A percentile compares a stretch with the other conserved stretches of the same genome.
These are phyloP conservation scores for Beaufortia kweichowensis DNA, from an alignment of 2,113 vertebrate species.

Conservation along the genomic window DNA sequence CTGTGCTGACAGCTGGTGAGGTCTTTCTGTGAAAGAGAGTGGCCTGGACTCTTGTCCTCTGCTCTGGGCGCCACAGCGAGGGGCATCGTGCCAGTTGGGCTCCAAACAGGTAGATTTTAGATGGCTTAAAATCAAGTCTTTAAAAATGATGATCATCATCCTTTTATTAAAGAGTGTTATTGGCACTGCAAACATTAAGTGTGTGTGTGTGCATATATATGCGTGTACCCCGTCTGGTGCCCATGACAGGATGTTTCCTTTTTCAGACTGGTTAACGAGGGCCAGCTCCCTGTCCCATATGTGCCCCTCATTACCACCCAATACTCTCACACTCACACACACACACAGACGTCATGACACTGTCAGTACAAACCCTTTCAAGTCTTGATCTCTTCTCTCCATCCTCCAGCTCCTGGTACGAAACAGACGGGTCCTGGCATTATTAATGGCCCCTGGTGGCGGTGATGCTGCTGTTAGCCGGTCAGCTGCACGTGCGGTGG, in stretches of 20 bases:
- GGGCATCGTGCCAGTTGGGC: conserved; percentile 52
- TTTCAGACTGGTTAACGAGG: conserved; percentile 74
- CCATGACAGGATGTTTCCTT: conserved; percentile 70
- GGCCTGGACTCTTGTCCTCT: conserved; percentile 49
- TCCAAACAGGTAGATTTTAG: conserved; percentile 51
- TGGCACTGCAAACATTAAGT: conserved; percentile 37
- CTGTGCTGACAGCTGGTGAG: conserved; percentile 96
- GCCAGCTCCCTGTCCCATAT: conserved; percentile 71
- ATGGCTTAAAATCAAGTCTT: neutral
- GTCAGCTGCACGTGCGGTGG: conserved; percentile 8
- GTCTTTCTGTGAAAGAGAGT: conserved; percentile 84
- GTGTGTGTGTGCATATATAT: conserved; percentile 35
- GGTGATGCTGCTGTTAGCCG: neutral
- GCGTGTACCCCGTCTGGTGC: conserved; percentile 58
- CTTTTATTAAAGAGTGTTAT: conserved; percentile 6
- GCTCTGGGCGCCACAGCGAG: conserved; percentile 39
- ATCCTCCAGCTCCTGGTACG: conserved; percentile 12
- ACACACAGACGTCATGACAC: conserved; percentile 43
- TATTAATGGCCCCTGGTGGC: conserved; percentile 17
- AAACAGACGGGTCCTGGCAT: conserved; percentile 27
- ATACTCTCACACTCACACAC: conserved; percentile 35
- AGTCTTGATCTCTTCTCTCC: conserved; percentile 44
- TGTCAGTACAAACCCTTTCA: conserved; percentile 52
- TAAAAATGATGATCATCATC: neutral
- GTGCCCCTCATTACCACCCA: conserved; percentile 76